These are phyloP conservation scores for Mesocentrotus franciscanus DNA, from an alignment of 53 echinoderm and acorn worm genomes.

Conservation along the genomic window DNA sequence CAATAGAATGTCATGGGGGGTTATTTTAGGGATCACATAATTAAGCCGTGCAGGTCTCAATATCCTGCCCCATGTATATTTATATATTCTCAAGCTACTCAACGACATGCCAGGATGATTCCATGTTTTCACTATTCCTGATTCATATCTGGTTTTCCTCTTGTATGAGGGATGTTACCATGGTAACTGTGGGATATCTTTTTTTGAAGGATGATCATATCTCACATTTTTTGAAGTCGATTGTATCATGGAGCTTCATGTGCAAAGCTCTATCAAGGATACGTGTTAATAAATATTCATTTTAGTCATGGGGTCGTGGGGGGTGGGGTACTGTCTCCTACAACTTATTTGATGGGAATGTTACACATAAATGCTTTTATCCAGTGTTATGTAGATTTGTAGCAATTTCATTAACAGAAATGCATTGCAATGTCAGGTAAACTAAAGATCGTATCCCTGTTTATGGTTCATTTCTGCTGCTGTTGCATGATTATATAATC, in stretches of 20 bases:
- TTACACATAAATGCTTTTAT: too few species aligned
- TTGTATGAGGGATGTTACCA: neutral
- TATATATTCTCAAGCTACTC: neutral
- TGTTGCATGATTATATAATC: too few species aligned
- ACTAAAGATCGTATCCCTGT: too few species aligned
- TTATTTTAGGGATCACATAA: constrained; percentile 9
- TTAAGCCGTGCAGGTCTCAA: neutral
- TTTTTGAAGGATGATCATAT: neutral
- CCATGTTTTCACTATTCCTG: neutral
- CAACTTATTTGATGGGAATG: too few species aligned
- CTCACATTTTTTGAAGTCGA: neutral
- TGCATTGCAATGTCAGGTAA: too few species aligned
- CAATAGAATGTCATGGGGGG: constrained; percentile 1
- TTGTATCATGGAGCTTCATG: neutral
- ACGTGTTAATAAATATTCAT: too few species aligned
- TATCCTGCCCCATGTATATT: neutral
- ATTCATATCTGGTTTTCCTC: neutral
- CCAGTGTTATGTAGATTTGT: too few species aligned
- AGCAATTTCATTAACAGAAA: too few species aligned
- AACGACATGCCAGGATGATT: neutral
- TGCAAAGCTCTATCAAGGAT: neutral
- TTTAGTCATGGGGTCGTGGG: neutral
- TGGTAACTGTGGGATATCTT: neutral
- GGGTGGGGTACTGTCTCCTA: neutral
- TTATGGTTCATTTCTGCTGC: too few species aligned